Evolutionary conservation across 2,888 invertebrate species (phyloP), one percentile per base, ranked within the genome.

Genomic region (Eristalis pertinax): DNA sequence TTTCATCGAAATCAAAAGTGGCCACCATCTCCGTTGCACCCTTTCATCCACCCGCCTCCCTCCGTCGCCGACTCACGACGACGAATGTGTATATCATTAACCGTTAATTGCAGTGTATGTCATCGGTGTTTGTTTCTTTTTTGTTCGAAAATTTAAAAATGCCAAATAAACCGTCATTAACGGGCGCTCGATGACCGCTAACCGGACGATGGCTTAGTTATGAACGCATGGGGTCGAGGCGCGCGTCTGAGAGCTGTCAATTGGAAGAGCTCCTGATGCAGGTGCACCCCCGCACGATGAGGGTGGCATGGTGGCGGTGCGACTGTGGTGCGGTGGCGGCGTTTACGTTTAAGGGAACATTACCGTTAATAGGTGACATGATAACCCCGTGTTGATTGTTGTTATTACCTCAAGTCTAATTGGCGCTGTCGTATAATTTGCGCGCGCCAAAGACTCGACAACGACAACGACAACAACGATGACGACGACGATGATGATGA

Each of bases 301-400:
- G 43, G 50, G 50, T 50, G 50, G 19, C 43, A 0, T n/a, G 50
- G 19, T 50, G n/a, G 50, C 4, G 50, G 19, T 19, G 50, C 7
- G 43, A n/a, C n/a, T n/a, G 4, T 43, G 41, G 41, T 43, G 43
- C n/a, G 19, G 43, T n/a, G 43, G 43, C 43, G 43, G 15, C 43
- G 43, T 43, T 43, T 43, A 43, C 87, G 84, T 87, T 87, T 87
- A 83, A 75, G 84, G 84, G 75, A 76, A 69, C 87, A 87, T 87
- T 87, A 87, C 79, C 73, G 87, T 79, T 87, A 87, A 87, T 87
- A 79, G 84, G 84, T 79, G 87, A 84, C 87, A 84, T 84, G 87
- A 87, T 87, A 87, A 87, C 87, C 60, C 15, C 26, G 50, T 83
- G 84, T 80, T 87, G 87, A 87, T 87, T 87, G 84, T 87, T 84